Evolutionary conservation across 1,140 invertebrate species (phyloP), one percentile per base, ranked within the genome.

Genomic region (Ylistrum balloti): DNA sequence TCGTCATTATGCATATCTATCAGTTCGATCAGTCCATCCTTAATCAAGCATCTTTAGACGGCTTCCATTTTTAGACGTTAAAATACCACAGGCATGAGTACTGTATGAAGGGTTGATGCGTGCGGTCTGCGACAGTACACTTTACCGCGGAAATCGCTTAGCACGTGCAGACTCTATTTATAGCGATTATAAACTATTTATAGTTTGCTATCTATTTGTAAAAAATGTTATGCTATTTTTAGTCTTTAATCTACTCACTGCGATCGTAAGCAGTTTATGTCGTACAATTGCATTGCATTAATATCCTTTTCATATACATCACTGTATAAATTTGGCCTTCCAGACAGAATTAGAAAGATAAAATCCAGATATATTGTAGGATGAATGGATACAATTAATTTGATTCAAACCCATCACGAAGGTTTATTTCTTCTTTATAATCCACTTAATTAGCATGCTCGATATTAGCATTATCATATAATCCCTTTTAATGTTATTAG

Each of bases 101-200:
- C 22, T 74, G n/a, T 5, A 28, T 74, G 56, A n/a, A 9, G 56
- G n/a, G 22, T 74, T n/a, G 56, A 74, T 74, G n/a, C 41, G 41
- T 74, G n/a, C 56, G n/a, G 28, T 74, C 22, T 28, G n/a, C 28
- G n/a, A 28, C 56, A 74, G 56, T 74, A 74, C 56, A 28, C 56
- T 28, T 28, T 74, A n/a, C 56, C 22, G 11, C n/a, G n/a, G 56
- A n/a, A 74, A 48, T 5, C 56, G 17, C 5, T 28, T 28, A 74
- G 22, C 56, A 74, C 56, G 56, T 74, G 56, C 56, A 74, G 56
- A 28, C 22, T 74, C 56, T 28, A 74, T 74, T 74, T 74, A 74
- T 74, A 74, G 56, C 1, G n/a, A 74, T 74, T 74, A n/a, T 74
- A 74, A n/a, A 74, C 56, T 74, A 74, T 28, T 28, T 74, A n/a